Percentiles rank a stretch among this genome's conserved stretches.
Conservation (phyloP, 2,797 vertebrate genomes). For the Myioborus miniatus region DNA sequence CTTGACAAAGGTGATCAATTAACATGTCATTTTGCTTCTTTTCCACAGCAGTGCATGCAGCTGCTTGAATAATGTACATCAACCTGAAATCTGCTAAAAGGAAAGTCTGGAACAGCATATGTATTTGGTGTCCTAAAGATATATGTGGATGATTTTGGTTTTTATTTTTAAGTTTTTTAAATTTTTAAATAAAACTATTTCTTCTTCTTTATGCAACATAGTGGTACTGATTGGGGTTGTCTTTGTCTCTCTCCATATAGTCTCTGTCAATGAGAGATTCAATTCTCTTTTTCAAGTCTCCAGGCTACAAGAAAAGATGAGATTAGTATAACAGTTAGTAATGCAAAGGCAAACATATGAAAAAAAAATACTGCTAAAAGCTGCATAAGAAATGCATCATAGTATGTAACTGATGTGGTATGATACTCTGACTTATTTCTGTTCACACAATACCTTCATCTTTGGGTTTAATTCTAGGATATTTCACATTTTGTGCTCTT, state of each 20-base stretch:
- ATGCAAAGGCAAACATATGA: background rate
- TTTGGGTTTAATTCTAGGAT: background rate
- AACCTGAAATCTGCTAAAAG: constrained; percentile 58
- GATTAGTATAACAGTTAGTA: background rate
- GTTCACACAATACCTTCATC: background rate
- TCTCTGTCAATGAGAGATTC: constrained; percentile 97
- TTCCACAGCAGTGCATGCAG: constrained; percentile 54
- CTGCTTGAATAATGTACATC: constrained; percentile 39
- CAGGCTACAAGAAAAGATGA: constrained; percentile 81
- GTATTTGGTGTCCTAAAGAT: constrained; percentile 48
- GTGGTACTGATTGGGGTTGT: constrained; percentile 94
- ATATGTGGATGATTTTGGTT: constrained; percentile 24
- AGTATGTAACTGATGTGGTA: background rate
- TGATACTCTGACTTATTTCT: background rate
- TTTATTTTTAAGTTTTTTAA: background rate
- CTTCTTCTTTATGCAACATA: constrained; percentile 87
- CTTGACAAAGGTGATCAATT: constrained; percentile 26
- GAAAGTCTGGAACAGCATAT: constrained; percentile 54
- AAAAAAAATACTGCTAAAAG: background rate
- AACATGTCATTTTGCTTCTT: constrained; percentile 20
- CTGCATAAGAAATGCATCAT: background rate
- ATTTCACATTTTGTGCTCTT: background rate
- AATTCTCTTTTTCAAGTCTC: constrained; percentile 94
- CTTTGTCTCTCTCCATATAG: constrained; percentile 96
- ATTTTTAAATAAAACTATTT: background rate